Evolutionary conservation across 2,113 vertebrate species (phyloP), one percentile per base, ranked within the genome.

Genomic region (Brachyhypopomus gauderio): DNA sequence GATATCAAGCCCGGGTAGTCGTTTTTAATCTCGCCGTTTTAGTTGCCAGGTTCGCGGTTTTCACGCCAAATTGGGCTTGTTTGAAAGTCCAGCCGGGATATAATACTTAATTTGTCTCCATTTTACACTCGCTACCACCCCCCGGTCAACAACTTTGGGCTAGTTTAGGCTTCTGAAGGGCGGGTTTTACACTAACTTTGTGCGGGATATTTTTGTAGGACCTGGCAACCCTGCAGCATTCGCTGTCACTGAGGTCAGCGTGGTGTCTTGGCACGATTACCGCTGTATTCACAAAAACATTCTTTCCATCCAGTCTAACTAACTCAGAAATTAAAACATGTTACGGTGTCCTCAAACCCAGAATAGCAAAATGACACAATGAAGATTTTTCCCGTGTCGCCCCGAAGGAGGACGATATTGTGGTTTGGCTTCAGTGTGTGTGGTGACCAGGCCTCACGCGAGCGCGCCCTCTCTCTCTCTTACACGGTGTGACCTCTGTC

Each of bases 401-500:
- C 20, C 17, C 56, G 16, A 38, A 38, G 36, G 56, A 59, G 48
- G 17, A 62, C 14, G 36, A 25, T 62, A 75, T 41, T 41, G 22
- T 62, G 73, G 72, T 22, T 22, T 11, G 4, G 72, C 59, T 7
- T 56, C 17, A 3, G 9, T 27, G 14, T 27, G 38, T 27, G 34
- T 76, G 56, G n/a, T 30, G 5, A 66, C n/a, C 19, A 36, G 8
- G 27, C 11, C 20, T 77, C 5, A 30, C 12, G 2, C n/a, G 19
- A 4, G n/a, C n/a, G n/a, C n/a, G n/a, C n/a, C n/a, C n/a, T n/a
- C n/a, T n/a, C n/a, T n/a, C n/a, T n/a, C n/a, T n/a, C n/a, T n/a
- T n/a, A n/a, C n/a, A n/a, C n/a, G n/a, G n/a, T n/a, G 11, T 78
- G 76, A 69, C 63, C 30, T 58, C 48, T 56, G 23, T 19, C 30